Percentiles rank a stretch among this genome's conserved stretches.
These are phyloP conservation scores for Hedychridium roseum DNA, from an alignment of 2,888 invertebrate genomes.

Conservation along the genomic window DNA sequence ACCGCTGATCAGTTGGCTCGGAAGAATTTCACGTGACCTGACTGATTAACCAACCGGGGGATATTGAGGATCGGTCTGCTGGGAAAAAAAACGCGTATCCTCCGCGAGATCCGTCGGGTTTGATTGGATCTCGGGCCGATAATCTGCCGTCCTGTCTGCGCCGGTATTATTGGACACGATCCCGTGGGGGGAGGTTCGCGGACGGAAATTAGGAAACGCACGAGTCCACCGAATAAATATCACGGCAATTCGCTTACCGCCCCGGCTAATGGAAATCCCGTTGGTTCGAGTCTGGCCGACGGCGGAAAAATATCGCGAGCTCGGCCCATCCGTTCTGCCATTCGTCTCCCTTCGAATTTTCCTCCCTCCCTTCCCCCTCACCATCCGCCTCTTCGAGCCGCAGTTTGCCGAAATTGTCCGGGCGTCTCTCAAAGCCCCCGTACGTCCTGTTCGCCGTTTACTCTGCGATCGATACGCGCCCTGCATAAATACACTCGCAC, in stretches of 20 bases:
- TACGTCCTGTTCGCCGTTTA: too few relatives aligned
- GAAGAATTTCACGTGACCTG: too few relatives aligned
- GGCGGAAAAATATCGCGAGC: slow-evolving; percentile 11
- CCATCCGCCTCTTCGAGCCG: not conserved
- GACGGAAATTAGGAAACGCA: slow-evolving; percentile 40
- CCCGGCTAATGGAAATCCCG: slow-evolving; percentile 40
- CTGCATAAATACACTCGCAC: too few relatives aligned
- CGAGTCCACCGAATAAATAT: slow-evolving; percentile 42
- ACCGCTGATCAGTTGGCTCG: too few relatives aligned
- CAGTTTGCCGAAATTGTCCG: too few relatives aligned
- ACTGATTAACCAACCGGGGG: too few relatives aligned
- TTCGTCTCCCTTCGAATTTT: slow-evolving; percentile 3
- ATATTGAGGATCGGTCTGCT: too few relatives aligned
- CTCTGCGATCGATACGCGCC: too few relatives aligned
- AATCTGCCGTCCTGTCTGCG: slow-evolving; percentile 10
- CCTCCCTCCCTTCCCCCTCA: slow-evolving; percentile 1
- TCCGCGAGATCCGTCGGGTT: too few relatives aligned
- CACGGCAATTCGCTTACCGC: slow-evolving; percentile 33
- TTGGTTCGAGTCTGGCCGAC: slow-evolving; percentile 35
- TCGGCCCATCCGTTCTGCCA: not conserved
- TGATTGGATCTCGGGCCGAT: too few relatives aligned
- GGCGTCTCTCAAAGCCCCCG: too few relatives aligned
- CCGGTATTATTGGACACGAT: not conserved
- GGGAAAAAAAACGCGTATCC: too few relatives aligned
- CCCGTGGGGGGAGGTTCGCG: slow-evolving; percentile 25